Conservation (phyloP, 2,113 vertebrate genomes). For the Petrocephalus zakoni region DNA sequence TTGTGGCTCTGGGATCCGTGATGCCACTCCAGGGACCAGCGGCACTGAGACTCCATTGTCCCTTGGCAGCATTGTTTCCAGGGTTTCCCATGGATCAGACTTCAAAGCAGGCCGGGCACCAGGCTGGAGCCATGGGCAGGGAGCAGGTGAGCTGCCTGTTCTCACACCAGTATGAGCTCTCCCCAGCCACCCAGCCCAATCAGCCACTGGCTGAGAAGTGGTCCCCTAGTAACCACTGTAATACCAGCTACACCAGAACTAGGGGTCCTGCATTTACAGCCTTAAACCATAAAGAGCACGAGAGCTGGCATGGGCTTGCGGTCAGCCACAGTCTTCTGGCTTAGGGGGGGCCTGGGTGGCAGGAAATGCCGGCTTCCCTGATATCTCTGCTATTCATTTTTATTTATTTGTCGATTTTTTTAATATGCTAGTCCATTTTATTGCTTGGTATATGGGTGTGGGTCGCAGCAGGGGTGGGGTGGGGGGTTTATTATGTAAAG, state of each 20-base stretch:
- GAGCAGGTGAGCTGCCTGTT: slow-evolving; percentile 15
- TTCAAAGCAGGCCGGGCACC: slow-evolving; percentile 34
- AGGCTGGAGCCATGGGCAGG: not conserved
- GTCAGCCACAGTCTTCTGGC: not conserved
- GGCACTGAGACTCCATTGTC: slow-evolving; percentile 33
- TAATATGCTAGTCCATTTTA: too few species aligned
- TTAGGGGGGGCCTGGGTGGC: not conserved
- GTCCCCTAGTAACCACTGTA: not conserved
- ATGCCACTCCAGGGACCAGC: slow-evolving; percentile 30
- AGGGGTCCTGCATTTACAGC: not conserved
- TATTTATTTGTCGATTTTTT: too few species aligned
- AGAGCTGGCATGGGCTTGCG: not conserved
- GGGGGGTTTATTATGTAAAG: too few species aligned
- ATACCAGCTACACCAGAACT: not conserved
- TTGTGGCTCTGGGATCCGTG: slow-evolving; percentile 26
- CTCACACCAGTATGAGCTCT: slow-evolving; percentile 23
- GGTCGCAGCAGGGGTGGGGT: too few species aligned
- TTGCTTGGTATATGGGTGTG: too few species aligned
- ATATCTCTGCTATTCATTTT: not conserved
- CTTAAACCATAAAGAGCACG: not conserved
- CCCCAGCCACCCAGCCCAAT: too few species aligned
- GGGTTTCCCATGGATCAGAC: slow-evolving; percentile 43
- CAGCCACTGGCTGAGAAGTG: not conserved
- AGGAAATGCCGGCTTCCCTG: not conserved
- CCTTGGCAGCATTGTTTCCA: slow-evolving; percentile 27